Conservation (phyloP, 1,140 invertebrate species). For the Pachyrhynchus sulphureomaculatus region DNA sequence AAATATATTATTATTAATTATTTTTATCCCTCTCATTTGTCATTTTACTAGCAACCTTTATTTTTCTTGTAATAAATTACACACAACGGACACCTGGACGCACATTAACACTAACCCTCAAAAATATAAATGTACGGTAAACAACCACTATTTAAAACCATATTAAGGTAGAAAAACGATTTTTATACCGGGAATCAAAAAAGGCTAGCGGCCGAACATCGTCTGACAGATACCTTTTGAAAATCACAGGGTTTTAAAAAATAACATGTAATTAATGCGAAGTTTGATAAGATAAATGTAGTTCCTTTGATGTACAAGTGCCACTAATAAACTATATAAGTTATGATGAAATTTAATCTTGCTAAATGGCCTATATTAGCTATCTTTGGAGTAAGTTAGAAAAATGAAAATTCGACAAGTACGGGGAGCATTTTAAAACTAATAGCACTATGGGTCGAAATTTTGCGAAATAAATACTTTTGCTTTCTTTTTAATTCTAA, state of each 20-base stretch:
- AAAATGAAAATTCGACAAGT: neutral
- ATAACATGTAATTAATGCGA: conserved; percentile 18
- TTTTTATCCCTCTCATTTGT: conserved; percentile 26
- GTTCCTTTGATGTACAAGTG: conserved; percentile 12
- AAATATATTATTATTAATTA: conserved; percentile 25
- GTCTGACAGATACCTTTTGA: conserved; percentile 17
- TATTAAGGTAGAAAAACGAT: conserved; percentile 16
- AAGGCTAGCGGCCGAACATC: conserved; percentile 4
- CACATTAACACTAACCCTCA: conserved; percentile 26
- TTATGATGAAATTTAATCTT: neutral
- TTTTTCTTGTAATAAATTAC: conserved; percentile 21
- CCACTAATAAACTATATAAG: conserved; percentile 17
- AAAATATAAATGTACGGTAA: conserved; percentile 19
- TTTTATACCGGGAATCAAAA: conserved; percentile 6
- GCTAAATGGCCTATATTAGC: no score
- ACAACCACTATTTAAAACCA: conserved; percentile 30
- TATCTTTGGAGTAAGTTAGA: neutral
- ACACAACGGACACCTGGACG: conserved; percentile 20
- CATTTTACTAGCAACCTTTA: conserved; percentile 23
- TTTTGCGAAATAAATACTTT: no score
- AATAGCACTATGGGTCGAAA: no score
- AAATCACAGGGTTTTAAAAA: conserved; percentile 16
- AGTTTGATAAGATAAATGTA: conserved; percentile 21
- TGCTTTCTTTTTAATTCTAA: no score
- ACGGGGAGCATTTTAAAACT: no score